phyloP scores from a whole-genome alignment of 1,140 invertebrate genomes.

The Zaprionus capensis region DNA sequence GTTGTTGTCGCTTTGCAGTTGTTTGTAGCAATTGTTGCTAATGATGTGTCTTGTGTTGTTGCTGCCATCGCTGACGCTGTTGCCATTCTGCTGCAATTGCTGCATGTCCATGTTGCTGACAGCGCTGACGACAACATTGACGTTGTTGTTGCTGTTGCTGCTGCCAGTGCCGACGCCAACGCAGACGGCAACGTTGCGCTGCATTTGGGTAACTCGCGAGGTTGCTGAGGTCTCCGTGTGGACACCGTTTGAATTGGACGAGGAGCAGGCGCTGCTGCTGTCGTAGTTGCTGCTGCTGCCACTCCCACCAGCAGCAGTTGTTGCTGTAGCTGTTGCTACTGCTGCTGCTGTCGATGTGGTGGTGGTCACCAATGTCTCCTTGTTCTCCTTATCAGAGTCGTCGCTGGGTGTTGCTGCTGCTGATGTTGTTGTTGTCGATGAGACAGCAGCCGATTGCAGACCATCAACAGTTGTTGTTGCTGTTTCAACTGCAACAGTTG shows the following conservation, averaged over 20 bases:
- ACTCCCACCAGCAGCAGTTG: slow-evolving; percentile 28
- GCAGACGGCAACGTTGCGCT: slow-evolving; percentile 39
- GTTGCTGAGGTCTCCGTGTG: slow-evolving; percentile 72
- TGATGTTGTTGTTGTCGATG: slow-evolving; percentile 60
- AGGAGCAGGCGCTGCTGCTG: slow-evolving; percentile 73
- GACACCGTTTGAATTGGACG: slow-evolving; percentile 75
- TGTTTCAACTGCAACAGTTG: slow-evolving; percentile 20
- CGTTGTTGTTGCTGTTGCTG: slow-evolving; percentile 45
- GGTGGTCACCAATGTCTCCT: slow-evolving; percentile 64
- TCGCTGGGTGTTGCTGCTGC: slow-evolving; percentile 52
- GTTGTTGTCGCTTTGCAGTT: slow-evolving; percentile 50
- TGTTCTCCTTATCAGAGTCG: slow-evolving; percentile 84
- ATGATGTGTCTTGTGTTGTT: slow-evolving; percentile 66
- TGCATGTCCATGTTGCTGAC: slow-evolving; percentile 61
- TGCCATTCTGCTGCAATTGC: slow-evolving; percentile 67
- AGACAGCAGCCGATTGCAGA: slow-evolving; percentile 70
- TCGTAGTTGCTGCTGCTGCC: slow-evolving; percentile 68
- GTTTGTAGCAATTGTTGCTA: slow-evolving; percentile 76
- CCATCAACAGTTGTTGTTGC: slow-evolving; percentile 57
- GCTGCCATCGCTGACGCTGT: slow-evolving; percentile 50
- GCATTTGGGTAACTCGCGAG: slow-evolving; percentile 71
- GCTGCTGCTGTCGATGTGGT: slow-evolving; percentile 43
- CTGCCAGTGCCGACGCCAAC: slow-evolving; percentile 28
- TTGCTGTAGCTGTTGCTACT: slow-evolving; percentile 25
- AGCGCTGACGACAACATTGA: slow-evolving; percentile 35